Percentiles rank a stretch among this genome's conserved stretches.
Evolutionary conservation across 2,888 invertebrate species (phyloP).

Genomic region (Cantharis rustica): DNA sequence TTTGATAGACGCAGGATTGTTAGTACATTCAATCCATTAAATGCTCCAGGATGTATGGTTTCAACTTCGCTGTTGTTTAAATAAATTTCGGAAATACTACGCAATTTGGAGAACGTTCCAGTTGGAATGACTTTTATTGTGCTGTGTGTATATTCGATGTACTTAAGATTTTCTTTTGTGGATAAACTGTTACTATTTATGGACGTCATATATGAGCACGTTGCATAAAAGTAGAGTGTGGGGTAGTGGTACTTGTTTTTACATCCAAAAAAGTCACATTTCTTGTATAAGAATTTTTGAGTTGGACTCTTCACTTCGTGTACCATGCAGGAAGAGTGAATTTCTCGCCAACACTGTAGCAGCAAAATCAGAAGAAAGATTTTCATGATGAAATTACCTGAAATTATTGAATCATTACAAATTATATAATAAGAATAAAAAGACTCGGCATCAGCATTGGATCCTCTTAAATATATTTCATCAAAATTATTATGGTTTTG

Average conservation of each 20-base stretch:
- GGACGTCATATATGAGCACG: not conserved
- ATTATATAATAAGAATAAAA: too few relatives aligned
- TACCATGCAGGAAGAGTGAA: not conserved
- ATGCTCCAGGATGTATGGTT: slow-evolving; percentile 7
- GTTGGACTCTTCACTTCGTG: not conserved
- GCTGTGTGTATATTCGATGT: not conserved
- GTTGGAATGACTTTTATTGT: not conserved
- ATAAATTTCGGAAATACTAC: not conserved
- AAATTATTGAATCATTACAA: not conserved
- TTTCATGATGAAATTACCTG: not conserved
- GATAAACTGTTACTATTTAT: not conserved
- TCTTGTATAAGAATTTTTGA: not conserved
- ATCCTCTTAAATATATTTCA: too few relatives aligned
- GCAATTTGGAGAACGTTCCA: not conserved
- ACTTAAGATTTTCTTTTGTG: not conserved
- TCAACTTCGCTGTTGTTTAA: not conserved
- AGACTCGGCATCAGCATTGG: too few relatives aligned
- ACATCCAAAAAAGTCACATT: not conserved
- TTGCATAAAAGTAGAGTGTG: not conserved
- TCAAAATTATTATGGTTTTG: too few relatives aligned
- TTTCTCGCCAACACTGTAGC: not conserved
- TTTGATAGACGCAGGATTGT: not conserved
- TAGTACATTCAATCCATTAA: not conserved
- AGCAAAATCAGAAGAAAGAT: not conserved
- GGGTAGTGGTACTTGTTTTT: not conserved